Evolutionary conservation across 2,888 invertebrate genomes (phyloP), one percentile per base, ranked within the genome.

Genomic region (Saturnia japonica): DNA sequence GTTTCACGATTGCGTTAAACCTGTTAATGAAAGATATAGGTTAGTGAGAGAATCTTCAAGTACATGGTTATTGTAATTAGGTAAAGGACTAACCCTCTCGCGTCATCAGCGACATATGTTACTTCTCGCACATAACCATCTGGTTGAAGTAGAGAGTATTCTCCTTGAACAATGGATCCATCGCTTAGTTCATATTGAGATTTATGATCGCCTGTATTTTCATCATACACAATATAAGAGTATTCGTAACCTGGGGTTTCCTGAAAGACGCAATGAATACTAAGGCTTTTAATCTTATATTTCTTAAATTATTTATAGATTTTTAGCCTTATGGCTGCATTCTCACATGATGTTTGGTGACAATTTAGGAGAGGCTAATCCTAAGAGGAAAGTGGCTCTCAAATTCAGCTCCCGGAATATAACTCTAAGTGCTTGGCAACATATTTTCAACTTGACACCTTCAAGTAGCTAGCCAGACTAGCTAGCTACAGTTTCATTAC

Each of bases 151-250:
- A 95, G 88, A 2, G 94, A 91, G 82, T 95, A 95, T 73, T 93
- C 90, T 57, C 95, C 95, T 69, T 91, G 93, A 22, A 95, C 95
- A 43, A 91, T 89, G 72, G 91, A 89, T 9, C 95, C 95, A 77
- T 95, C 94, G 73, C 95, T 93, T 22, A 88, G 82, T 78, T 95
- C 95, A 70, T 90, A 91, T 82, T 94, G 94, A 25, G 89, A 85
- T 77, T 95, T 94, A 73, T 91, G 90, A 76, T 95, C 95, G 43
- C 95, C 95, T 28, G 95, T 95, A 72, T 89, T 85, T 70, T 93
- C 91, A 75, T 95, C 95, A 74, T 93, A 91, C 1, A 95, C 94
- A 47, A 93, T 89, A 76, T 95, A 95, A 7, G 93, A 93, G 78
- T 94, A 95, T 80, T 93, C 87, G 70, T 93, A 94, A 11, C 86